phyloP scores from a whole-genome alignment of 2,113 vertebrate genomes.

The Benitochromis conjunctus region DNA sequence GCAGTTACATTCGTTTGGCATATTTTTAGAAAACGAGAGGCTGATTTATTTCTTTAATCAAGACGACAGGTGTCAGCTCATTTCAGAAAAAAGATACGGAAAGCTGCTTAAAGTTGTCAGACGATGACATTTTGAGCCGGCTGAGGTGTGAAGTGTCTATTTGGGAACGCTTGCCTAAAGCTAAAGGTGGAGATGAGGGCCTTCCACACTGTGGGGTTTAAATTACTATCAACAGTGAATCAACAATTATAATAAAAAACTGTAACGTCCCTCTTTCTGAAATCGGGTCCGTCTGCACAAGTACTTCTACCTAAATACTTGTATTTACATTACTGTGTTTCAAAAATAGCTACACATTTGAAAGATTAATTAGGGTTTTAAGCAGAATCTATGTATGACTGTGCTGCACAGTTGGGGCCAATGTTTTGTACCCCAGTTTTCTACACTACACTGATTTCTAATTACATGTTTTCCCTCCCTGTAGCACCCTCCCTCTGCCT shows the following conservation, averaged over 20 bases:
- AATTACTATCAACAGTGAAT: not conserved
- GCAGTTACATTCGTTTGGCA: constrained; percentile 40
- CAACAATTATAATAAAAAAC: too few relatives aligned
- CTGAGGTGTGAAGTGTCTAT: constrained; percentile 51
- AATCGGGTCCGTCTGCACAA: not conserved
- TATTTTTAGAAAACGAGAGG: constrained; percentile 56
- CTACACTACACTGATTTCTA: not conserved
- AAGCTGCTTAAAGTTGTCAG: constrained; percentile 66
- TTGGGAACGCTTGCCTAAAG: constrained; percentile 27
- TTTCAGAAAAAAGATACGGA: constrained; percentile 26
- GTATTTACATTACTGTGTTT: not conserved
- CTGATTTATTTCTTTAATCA: constrained; percentile 63
- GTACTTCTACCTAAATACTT: not conserved
- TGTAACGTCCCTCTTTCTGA: not conserved
- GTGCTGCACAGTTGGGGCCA: not conserved
- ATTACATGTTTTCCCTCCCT: not conserved
- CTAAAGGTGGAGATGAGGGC: constrained; percentile 25
- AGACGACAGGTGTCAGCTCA: constrained; percentile 59
- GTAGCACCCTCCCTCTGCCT: not conserved
- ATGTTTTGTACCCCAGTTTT: not conserved
- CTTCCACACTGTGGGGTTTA: not conserved
- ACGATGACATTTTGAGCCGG: constrained; percentile 36
- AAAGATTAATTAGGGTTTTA: not conserved
- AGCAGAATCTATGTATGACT: not conserved
- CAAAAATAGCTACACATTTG: not conserved